Evolutionary conservation across 1,140 invertebrate genomes (phyloP), one percentile per base, ranked within the genome.

Genomic region (Psix sp.): DNA sequence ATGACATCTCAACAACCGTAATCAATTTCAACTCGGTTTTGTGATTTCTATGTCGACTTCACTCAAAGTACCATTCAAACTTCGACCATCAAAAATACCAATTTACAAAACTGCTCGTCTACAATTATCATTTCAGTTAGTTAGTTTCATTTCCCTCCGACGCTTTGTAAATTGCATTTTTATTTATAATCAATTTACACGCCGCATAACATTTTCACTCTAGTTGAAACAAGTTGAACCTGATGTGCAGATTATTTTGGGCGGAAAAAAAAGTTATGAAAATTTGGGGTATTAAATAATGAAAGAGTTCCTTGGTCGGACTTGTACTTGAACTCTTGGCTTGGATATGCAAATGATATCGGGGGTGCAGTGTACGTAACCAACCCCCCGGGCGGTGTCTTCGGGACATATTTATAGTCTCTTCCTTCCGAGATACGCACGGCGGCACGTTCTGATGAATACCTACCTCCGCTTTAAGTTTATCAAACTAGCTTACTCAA

Each of bases 321-420:
- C 56, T 66, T 67, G 33, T 74, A 74, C 72, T 75, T 79, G 76
- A 81, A 78, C 72, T 77, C 73, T 43, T 70, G 80, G 79, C 80
- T 84, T 83, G 78, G 77, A 82, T 79, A 83, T 85, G 83, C 81
- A 84, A 83, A 85, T 84, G 62, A 73, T 63, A 33, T 33, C 65
- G 24, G 56, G 65, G 76, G 78, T 71, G 74, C 60, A 52, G 62
- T 76, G 56, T 77, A 51, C 72, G 80, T 81, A 79, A 79, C 76
- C 77, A 80, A 80, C 73, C 78, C 78, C 62, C 54, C 46, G 21
- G 59, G 62, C 63, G 79, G 75, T 78, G 74, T 78, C 77, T 80
- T 81, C 74, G 67, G 75, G 79, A 83, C 68, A 79, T 84, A 83
- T 84, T 83, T 84, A 84, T 84, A 81, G 79, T 78, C 63, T 62